Base-by-base conservation (phyloP, 2,113 vertebrate species). In the Apaloderma vittatum region DNA sequence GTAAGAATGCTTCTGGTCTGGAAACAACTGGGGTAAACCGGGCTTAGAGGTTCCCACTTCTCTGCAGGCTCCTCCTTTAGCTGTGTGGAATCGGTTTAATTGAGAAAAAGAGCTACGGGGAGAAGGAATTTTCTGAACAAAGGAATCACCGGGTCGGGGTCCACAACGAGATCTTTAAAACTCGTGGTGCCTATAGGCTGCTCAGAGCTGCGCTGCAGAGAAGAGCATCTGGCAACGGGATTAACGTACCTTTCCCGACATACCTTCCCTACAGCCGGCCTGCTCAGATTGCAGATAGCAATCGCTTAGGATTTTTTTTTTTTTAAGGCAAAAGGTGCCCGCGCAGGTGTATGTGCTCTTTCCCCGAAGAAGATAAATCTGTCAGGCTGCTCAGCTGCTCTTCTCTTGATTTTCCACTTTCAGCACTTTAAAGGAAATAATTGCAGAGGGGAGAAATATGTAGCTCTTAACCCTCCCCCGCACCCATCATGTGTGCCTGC, bases 371-470 rank as follows among this genome's bases (percentile, higher is more conserved):
- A 97, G 94, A 97, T 97, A 97, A 98, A 98, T 97, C 97, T 98
- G 96, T 98, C 96, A 97, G 94, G 73, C 94, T 86, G 29, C 83
- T 96, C 95, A 97, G 95, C 97, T 95, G 95, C 93, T 57, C 83
- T 92, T 9, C 85, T 93, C 90, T 97, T 95, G 51, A 80, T 96
- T 97, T 96, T 90, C 96, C 85, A 96, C 94, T 97, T 97, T 95
- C 94, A 97, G 96, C 88, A 92, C 90, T 97, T 96, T 49, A 96
- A 93, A 96, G 93, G 55, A 86, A 96, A 91, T 97, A 98, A 98
- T 98, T 98, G 97, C 96, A 93, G 63, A 93, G 96, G 97, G 93
- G 77, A 98, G 96, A 98, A 95, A 90, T 97, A 94, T 97, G 97
- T 79, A 77, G 89, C 66, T 85, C 62, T 94, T 90, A 79, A 51